phyloP scores from a whole-genome alignment of 2,888 invertebrate species.

The Acronicta leporina region DNA sequence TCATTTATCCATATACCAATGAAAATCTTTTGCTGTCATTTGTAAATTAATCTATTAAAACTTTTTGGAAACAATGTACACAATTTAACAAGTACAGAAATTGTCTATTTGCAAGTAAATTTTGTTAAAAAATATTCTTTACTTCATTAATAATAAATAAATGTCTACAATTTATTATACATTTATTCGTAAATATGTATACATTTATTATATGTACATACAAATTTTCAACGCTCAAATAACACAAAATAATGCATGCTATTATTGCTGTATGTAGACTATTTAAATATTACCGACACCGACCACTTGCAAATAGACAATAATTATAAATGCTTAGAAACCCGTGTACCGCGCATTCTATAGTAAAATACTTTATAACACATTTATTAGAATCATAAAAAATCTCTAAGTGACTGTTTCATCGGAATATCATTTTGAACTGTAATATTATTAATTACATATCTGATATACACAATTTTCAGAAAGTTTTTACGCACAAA shows the following conservation, averaged over 20 bases:
- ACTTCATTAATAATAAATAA: neutral
- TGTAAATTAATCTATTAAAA: conserved; percentile 29
- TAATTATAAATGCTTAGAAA: conserved; percentile 27
- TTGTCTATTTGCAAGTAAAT: conserved; percentile 38
- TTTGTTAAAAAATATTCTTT: neutral
- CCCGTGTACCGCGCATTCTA: conserved; percentile 36
- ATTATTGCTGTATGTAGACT: no score
- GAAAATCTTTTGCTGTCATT: conserved; percentile 40
- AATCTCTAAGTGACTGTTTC: conserved; percentile 65
- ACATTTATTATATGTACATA: neutral
- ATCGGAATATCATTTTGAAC: conserved; percentile 75
- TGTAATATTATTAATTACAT: conserved; percentile 70
- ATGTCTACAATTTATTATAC: neutral
- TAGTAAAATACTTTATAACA: conserved; percentile 23
- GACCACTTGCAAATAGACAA: conserved; percentile 35
- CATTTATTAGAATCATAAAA: conserved; percentile 25
- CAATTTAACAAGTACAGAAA: conserved; percentile 13
- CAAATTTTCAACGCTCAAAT: neutral
- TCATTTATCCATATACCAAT: conserved; percentile 36
- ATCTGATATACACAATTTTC: conserved; percentile 77
- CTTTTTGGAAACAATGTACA: conserved; percentile 47
- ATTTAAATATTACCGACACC: no score
- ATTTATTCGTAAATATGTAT: neutral
- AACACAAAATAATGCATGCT: neutral
- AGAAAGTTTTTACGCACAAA: conserved; percentile 77